Evolutionary conservation across 1,140 invertebrate species (phyloP).

Genomic region (Coenobita brevimanus): DNA sequence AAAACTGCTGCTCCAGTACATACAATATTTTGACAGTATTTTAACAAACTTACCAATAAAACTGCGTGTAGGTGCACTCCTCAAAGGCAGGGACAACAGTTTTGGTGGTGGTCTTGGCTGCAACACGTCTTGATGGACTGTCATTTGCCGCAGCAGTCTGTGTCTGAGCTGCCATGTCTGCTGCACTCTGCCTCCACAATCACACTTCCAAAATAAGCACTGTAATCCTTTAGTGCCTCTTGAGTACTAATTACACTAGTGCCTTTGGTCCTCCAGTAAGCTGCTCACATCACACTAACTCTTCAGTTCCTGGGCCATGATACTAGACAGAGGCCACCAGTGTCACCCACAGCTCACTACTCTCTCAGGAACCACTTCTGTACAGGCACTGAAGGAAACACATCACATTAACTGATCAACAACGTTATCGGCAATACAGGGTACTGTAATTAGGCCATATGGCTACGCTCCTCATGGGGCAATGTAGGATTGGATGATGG

Average conservation of each 20-base stretch:
- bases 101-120: slow-evolving; percentile 35
- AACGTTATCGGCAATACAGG: too few species aligned
- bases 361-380: slow-evolving; percentile 24
- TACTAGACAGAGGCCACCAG: neutral
- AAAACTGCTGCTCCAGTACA: too few species aligned
- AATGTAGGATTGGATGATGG: too few species aligned
- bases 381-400: slow-evolving; percentile 26
- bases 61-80: slow-evolving; percentile 45
- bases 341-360: neutral
- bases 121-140: slow-evolving; percentile 23
- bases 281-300: slow-evolving; percentile 25
- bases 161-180: slow-evolving; percentile 42
- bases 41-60: slow-evolving; percentile 45
- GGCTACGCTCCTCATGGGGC: too few species aligned
- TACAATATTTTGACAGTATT: too few species aligned
- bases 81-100: slow-evolving; percentile 36
- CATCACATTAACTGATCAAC: too few species aligned
- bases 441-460: too few species aligned
- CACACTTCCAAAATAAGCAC: neutral
- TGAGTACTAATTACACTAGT: neutral
- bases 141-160: slow-evolving; percentile 35
- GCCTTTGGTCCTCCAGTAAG: neutral
- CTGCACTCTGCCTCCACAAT: neutral
- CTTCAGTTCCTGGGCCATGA: slow-evolving; percentile 31
- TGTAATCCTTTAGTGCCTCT: neutral